phyloP scores from a whole-genome alignment of 2,797 vertebrate genomes.

The Gila robusta region DNA sequence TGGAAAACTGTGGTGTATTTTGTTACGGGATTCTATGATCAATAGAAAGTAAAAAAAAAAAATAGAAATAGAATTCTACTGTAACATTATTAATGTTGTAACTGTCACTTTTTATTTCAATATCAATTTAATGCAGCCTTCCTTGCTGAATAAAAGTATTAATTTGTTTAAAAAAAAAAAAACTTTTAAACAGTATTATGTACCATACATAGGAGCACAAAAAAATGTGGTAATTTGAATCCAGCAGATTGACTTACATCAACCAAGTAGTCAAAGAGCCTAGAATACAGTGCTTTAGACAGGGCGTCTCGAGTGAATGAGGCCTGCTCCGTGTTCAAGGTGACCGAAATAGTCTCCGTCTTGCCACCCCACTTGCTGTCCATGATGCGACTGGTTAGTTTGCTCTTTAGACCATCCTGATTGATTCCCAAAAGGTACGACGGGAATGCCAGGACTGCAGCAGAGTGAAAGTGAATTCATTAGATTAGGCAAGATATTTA shows the following conservation, averaged over 20 bases:
- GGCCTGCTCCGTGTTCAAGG: slow-evolving; percentile 84
- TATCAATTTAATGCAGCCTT: no score
- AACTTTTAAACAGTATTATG: background rate
- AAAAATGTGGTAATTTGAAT: background rate
- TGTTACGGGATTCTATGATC: no score
- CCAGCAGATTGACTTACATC: slow-evolving; percentile 72
- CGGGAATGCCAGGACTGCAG: slow-evolving; percentile 83
- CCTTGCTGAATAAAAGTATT: background rate
- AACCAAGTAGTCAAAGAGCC: slow-evolving; percentile 85
- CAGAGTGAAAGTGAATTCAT: background rate
- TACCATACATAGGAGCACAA: background rate
- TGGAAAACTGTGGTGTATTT: no score
- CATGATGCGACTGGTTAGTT: slow-evolving; percentile 84
- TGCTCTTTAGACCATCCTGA: slow-evolving; percentile 79
- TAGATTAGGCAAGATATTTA: background rate
- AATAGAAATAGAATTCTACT: no score
- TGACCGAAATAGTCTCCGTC: slow-evolving; percentile 82
- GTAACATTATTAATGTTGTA: no score
- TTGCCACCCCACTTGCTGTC: slow-evolving; percentile 88
- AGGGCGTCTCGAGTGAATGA: slow-evolving; percentile 83
- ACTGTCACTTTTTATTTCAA: no score
- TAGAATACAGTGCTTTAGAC: slow-evolving; percentile 82
- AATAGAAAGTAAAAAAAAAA: no score
- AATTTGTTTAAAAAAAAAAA: background rate
- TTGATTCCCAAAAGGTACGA: slow-evolving; percentile 81